These are phyloP conservation scores for Cartodere bifasciata DNA, from an alignment of 2,888 invertebrate genomes.

Conservation along the genomic window DNA sequence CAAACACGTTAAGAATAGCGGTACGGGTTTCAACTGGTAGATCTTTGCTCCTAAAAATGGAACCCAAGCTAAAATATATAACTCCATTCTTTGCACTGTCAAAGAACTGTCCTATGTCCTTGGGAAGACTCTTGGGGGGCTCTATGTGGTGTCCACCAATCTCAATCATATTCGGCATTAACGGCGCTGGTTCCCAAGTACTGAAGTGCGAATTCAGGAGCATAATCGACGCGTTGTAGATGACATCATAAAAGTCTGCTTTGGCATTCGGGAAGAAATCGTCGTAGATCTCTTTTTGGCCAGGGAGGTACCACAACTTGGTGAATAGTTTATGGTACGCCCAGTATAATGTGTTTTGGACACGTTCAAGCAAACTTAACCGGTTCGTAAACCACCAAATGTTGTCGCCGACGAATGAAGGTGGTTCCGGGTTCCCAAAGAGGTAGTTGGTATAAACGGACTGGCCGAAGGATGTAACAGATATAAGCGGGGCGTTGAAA, in stretches of 20 bases:
- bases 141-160: too few relatives aligned
- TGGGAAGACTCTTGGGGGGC: too few relatives aligned
- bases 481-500: conserved; percentile 29
- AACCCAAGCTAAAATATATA: conserved; percentile 34
- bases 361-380: conserved; percentile 41
- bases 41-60: conserved; percentile 27
- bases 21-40: conserved; percentile 25
- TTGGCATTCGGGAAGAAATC: conserved; percentile 16
- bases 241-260: too few relatives aligned
- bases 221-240: too few relatives aligned
- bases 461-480: conserved; percentile 35
- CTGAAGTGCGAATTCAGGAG: background rate
- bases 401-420: conserved; percentile 39
- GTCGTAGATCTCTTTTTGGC: conserved; percentile 12
- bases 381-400: conserved; percentile 32
- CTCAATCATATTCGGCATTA: too few relatives aligned
- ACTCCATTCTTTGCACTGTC: conserved; percentile 29
- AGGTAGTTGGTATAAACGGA: conserved; percentile 35
- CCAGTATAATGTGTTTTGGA: conserved; percentile 37
- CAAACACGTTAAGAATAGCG: conserved; percentile 26
- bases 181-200: too few relatives aligned
- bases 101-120: too few relatives aligned
- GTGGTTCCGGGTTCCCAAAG: conserved; percentile 37
- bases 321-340: conserved; percentile 13
- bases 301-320: too few relatives aligned